Conservation (phyloP, 2,113 vertebrate species). For the Indicator maculatus region DNA sequence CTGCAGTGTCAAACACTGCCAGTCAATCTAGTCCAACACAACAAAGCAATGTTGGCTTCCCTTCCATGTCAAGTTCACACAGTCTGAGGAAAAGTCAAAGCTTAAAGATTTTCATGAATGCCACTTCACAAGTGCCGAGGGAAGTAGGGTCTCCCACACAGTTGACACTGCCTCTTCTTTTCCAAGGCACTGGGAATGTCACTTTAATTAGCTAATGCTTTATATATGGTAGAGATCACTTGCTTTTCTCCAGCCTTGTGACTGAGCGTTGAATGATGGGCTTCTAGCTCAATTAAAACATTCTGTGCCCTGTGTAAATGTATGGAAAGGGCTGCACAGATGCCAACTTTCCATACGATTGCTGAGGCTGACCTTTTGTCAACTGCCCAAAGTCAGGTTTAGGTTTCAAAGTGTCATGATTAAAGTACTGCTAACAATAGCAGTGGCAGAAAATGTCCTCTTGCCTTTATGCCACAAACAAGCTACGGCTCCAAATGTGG, state of each 20-base stretch:
- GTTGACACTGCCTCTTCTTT: not conserved
- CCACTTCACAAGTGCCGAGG: not conserved
- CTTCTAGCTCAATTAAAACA: not conserved
- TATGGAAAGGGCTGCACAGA: not conserved
- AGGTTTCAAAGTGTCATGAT: not conserved
- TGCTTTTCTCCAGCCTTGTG: not conserved
- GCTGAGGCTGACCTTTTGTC: slow-evolving; percentile 17
- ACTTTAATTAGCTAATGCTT: not conserved
- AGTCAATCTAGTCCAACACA: accelerated
- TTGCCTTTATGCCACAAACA: not conserved
- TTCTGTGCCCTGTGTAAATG: not conserved
- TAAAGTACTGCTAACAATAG: slow-evolving; percentile 11
- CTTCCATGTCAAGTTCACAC: not conserved
- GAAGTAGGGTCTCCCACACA: not conserved
- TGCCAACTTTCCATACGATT: not conserved
- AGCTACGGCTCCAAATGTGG: not conserved
- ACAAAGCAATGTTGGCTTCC: accelerated
- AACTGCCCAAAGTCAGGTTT: not conserved
- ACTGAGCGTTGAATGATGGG: not conserved
- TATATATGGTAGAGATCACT: not conserved
- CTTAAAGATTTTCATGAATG: not conserved
- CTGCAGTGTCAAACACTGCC: not conserved
- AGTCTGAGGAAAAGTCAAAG: not conserved
- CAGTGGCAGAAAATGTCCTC: not conserved
- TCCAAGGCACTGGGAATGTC: not conserved